phyloP scores from a whole-genome alignment of 2,113 vertebrate genomes.

The Ia io region DNA sequence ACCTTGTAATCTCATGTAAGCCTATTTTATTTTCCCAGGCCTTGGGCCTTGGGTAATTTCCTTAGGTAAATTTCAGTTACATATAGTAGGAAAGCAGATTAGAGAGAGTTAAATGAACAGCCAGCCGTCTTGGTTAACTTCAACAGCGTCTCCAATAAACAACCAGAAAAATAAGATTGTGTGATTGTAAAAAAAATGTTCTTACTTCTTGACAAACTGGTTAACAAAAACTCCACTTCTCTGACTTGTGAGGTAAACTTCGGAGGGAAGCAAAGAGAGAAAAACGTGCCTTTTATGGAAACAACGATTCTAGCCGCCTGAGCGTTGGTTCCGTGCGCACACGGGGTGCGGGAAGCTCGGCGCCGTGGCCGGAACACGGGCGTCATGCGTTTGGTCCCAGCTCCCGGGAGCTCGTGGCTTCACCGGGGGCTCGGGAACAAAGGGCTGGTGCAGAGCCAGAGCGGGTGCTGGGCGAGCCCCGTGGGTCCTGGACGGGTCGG shows the following conservation, averaged over 20 bases:
- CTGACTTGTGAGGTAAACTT: neutral
- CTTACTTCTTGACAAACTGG: neutral
- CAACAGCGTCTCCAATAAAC: neutral
- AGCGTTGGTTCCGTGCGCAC: no score
- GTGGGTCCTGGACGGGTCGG: rapidly evolving
- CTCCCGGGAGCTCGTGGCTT: neutral
- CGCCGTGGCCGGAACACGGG: rapidly evolving
- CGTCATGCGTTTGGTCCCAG: rapidly evolving
- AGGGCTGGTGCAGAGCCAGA: no score
- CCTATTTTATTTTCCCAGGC: neutral
- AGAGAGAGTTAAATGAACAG: neutral
- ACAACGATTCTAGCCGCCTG: neutral
- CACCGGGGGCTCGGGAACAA: rapidly evolving
- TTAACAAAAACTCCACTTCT: neutral
- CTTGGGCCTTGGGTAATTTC: neutral
- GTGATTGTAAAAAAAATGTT: neutral
- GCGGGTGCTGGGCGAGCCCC: neutral
- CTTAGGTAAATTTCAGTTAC: neutral
- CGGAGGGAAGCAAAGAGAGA: neutral
- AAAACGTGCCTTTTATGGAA: neutral
- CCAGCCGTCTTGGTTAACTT: neutral
- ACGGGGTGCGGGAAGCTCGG: rapidly evolving
- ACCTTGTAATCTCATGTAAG: neutral
- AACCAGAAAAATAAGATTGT: neutral
- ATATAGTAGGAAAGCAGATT: neutral